phyloP scores from a whole-genome alignment of 1,140 invertebrate species.

The Steinernema khuongi region DNA sequence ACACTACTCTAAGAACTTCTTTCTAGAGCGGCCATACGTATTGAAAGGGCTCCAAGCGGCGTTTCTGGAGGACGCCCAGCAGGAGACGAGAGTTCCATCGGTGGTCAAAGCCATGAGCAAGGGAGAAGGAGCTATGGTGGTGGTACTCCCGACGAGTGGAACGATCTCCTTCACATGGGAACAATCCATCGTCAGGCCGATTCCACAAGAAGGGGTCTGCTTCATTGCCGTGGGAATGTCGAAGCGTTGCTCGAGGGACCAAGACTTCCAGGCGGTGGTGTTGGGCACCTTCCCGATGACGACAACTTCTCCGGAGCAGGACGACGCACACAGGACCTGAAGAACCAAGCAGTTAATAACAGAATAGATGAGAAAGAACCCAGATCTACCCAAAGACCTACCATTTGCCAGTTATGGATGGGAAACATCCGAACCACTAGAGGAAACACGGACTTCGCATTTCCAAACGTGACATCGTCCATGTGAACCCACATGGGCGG shows the following conservation, averaged over 20 bases:
- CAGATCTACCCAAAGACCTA: too few species aligned
- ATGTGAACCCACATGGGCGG: conserved; percentile 23
- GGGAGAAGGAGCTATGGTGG: not conserved
- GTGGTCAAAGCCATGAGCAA: conserved; percentile 22
- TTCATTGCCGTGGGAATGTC: conserved; percentile 22
- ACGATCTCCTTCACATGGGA: conserved; percentile 16
- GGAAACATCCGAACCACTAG: not conserved
- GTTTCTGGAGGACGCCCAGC: not conserved
- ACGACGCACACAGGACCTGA: conserved; percentile 7
- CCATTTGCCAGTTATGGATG: conserved; percentile 26
- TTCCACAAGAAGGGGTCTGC: conserved; percentile 16
- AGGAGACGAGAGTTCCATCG: conserved; percentile 22
- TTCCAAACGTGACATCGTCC: conserved; percentile 23
- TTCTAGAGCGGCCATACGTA: not conserved
- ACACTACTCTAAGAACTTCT: not conserved
- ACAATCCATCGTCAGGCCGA: conserved; percentile 19
- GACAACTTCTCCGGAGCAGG: conserved; percentile 23
- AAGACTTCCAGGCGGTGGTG: conserved; percentile 15
- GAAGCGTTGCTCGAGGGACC: conserved; percentile 24
- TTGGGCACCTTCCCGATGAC: conserved; percentile 18
- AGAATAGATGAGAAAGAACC: too few species aligned
- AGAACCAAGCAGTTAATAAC: not conserved
- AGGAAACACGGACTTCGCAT: not conserved
- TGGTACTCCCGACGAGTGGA: not conserved
- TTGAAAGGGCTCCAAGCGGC: not conserved